These are phyloP conservation scores for Rotaria sp. DNA, from an alignment of 2,888 invertebrate species.

Conservation along the genomic window DNA sequence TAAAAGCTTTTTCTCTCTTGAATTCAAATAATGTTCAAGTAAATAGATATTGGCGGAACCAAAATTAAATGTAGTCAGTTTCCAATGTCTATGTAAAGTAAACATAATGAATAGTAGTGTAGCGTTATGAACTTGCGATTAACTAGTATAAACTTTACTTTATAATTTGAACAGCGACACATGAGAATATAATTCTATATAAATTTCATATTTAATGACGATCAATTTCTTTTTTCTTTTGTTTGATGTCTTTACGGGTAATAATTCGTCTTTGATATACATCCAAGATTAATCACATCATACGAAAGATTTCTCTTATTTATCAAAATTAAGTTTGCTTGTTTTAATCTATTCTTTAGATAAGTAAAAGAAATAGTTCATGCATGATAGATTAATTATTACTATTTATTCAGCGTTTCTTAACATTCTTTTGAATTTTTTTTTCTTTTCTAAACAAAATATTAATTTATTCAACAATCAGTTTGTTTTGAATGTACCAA, in stretches of 20 bases:
- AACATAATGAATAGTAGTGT: too few species aligned
- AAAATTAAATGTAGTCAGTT: too few species aligned
- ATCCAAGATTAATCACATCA: background rate
- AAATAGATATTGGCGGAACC: too few species aligned
- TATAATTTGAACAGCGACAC: background rate
- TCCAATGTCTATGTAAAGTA: too few species aligned
- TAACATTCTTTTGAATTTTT: too few species aligned
- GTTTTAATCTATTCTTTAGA: background rate
- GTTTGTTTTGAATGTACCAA: background rate
- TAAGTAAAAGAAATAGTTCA: background rate
- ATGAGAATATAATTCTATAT: background rate
- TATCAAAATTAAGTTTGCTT: background rate
- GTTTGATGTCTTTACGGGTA: background rate
- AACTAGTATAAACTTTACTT: background rate
- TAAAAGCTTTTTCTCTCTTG: too few species aligned
- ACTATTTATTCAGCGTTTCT: too few species aligned
- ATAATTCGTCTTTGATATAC: background rate
- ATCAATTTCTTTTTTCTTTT: background rate
- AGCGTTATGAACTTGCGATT: background rate
- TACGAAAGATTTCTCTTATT: background rate
- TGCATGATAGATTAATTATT: background rate
- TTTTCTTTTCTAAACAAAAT: background rate
- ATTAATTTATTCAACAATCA: background rate
- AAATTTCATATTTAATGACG: background rate
- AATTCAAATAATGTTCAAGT: too few species aligned